These are phyloP conservation scores for Cherax quadricarinatus DNA, from an alignment of 1,140 invertebrate genomes.

Conservation along the genomic window DNA sequence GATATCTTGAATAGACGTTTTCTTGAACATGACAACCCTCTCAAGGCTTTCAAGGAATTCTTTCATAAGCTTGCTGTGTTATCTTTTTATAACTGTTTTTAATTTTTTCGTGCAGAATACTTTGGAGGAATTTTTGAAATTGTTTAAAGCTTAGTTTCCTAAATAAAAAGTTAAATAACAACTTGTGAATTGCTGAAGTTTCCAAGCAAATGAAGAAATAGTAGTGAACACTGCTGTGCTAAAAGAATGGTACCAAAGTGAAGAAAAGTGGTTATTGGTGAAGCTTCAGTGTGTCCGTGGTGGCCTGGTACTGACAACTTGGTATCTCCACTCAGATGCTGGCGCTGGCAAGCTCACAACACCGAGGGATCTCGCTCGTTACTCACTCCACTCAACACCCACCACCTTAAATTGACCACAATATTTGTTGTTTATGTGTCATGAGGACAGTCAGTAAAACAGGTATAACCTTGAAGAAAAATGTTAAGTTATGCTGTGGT, in stretches of 20 bases:
- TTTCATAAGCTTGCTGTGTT: conserved; percentile 57
- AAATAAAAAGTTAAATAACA: conserved; percentile 47
- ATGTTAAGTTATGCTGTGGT: conserved; percentile 66
- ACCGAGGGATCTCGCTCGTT: conserved; percentile 71
- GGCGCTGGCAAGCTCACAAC: conserved; percentile 68
- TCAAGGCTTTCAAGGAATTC: conserved; percentile 15
- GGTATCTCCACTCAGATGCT: conserved; percentile 74
- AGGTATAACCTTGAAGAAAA: conserved; percentile 64
- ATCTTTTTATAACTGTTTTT: conserved; percentile 22
- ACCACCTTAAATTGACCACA: conserved; percentile 65
- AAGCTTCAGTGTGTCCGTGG: conserved; percentile 51
- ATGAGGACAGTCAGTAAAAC: conserved; percentile 66
- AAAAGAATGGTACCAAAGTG: conserved; percentile 40
- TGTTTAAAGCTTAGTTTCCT: conserved; percentile 36
- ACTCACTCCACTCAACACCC: conserved; percentile 58
- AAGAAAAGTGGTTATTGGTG: conserved; percentile 49
- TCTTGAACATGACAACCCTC: conserved; percentile 11
- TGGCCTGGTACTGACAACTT: conserved; percentile 72
- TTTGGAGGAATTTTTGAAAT: conserved; percentile 40
- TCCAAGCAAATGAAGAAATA: conserved; percentile 47
- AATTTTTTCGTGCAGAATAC: conserved; percentile 19
- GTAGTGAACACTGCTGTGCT: conserved; percentile 56
- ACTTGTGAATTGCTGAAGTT: conserved; percentile 42
- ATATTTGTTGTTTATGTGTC: conserved; percentile 61
- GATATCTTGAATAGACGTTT: conserved; percentile 26